Evolutionary conservation across 2,888 invertebrate genomes (phyloP).

Genomic region (Laothoe populi): DNA sequence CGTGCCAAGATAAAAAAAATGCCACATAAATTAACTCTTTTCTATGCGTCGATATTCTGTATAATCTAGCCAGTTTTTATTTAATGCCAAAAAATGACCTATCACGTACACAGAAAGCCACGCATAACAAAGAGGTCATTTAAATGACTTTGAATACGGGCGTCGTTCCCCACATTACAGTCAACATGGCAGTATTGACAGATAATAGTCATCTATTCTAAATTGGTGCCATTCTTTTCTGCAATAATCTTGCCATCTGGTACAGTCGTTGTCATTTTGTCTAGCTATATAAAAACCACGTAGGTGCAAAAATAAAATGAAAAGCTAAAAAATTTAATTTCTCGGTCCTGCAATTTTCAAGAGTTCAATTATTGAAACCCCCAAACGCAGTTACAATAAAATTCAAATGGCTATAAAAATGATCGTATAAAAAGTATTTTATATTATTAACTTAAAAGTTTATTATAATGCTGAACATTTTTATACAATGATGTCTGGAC

Average conservation of each 20-base stretch:
- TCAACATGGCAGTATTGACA: too few relatives aligned
- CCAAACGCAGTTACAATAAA: constrained; percentile 15
- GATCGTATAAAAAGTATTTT: background rate
- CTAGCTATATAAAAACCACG: background rate
- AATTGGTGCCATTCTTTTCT: too few relatives aligned
- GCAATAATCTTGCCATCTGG: background rate
- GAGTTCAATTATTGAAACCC: background rate
- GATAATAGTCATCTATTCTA: too few relatives aligned
- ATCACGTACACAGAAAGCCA: too few relatives aligned
- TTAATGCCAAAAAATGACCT: too few relatives aligned
- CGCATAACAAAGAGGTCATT: too few relatives aligned
- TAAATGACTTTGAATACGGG: too few relatives aligned
- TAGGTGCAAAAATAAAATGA: background rate
- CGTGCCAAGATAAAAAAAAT: too few relatives aligned
- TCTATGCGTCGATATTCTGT: too few relatives aligned
- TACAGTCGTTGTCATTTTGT: background rate
- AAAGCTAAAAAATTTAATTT: background rate
- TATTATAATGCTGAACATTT: background rate
- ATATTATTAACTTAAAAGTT: constrained; percentile 8
- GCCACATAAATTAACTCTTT: too few relatives aligned
- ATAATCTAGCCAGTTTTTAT: too few relatives aligned
- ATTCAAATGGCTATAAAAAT: constrained; percentile 12
- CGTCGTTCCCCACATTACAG: too few relatives aligned
- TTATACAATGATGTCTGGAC: background rate
- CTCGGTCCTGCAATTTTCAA: background rate